phyloP scores from a whole-genome alignment of 1,140 invertebrate genomes.

The Drosophila prosaltans region DNA sequence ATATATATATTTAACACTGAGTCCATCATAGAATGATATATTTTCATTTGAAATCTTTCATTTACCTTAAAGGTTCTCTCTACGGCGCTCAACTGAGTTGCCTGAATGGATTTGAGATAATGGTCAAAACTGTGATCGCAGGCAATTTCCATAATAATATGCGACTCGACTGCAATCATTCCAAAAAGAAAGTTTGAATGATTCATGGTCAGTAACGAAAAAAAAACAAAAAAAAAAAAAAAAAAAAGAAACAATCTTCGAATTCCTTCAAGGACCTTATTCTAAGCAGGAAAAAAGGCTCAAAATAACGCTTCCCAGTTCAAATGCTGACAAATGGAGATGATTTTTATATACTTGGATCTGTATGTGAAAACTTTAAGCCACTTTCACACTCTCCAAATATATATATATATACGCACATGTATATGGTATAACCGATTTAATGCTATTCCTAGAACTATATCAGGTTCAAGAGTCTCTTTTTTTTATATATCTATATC shows the following conservation, averaged over 20 bases:
- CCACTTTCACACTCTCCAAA: neutral
- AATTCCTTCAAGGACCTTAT: neutral
- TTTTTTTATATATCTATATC: neutral
- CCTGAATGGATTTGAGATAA: neutral
- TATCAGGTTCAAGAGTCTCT: neutral
- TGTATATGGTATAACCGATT: neutral
- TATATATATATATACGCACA: neutral
- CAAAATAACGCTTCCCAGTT: too few species aligned
- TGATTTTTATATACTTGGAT: too few species aligned
- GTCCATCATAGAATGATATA: neutral
- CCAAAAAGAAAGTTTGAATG: neutral
- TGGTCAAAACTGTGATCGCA: neutral
- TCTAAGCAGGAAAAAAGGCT: neutral
- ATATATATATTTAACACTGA: neutral
- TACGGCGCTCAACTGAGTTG: neutral
- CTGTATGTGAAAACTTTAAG: too few species aligned
- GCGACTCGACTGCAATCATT: slow-evolving; percentile 10
- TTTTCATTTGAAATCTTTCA: too few species aligned
- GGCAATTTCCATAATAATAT: neutral
- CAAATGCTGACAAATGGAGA: too few species aligned
- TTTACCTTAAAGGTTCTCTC: too few species aligned
- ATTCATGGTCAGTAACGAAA: neutral
- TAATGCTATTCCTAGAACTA: neutral
- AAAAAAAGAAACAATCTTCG: too few species aligned
- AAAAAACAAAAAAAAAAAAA: too few species aligned